Evolutionary conservation across 1,140 invertebrate species (phyloP).

Genomic region (Sitophilus oryzae): DNA sequence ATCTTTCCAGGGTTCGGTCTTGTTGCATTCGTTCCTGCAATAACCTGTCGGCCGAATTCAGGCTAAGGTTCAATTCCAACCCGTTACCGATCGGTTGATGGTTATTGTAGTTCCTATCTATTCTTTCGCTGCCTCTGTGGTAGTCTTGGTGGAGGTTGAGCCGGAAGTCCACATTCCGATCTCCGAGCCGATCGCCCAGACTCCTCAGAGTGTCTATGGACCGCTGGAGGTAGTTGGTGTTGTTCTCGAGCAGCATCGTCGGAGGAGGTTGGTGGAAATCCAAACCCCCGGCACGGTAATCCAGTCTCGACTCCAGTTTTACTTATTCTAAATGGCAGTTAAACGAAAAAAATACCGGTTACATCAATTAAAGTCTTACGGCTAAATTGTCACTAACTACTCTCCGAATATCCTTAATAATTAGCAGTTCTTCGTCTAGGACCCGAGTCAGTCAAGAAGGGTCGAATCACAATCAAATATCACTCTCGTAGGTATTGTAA

Average conservation of each 20-base stretch:
- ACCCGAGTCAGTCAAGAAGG: conserved; percentile 15
- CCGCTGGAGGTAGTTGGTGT: conserved; percentile 55
- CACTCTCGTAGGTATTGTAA: conserved; percentile 17
- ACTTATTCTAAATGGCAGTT: neutral
- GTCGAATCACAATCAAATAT: conserved; percentile 23
- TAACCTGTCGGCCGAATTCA: conserved; percentile 33
- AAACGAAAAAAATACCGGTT: neutral
- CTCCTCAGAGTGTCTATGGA: conserved; percentile 62
- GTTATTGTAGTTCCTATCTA: conserved; percentile 24
- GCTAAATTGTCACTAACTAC: neutral
- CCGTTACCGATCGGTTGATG: conserved; percentile 30
- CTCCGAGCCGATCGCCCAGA: conserved; percentile 38
- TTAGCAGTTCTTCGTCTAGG: conserved; percentile 7
- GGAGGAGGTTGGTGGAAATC: conserved; percentile 40
- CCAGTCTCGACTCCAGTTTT: conserved; percentile 41
- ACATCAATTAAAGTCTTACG: neutral
- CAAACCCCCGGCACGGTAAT: conserved; percentile 40
- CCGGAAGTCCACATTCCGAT: conserved; percentile 39
- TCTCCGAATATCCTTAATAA: conserved; percentile 1
- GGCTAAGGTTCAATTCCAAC: conserved; percentile 39
- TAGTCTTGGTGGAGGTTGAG: conserved; percentile 38
- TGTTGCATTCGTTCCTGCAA: conserved; percentile 29
- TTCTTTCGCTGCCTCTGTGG: conserved; percentile 20
- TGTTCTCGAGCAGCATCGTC: conserved; percentile 40
- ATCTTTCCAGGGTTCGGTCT: conserved; percentile 31